A percentile compares a stretch with the other conserved stretches of the same genome.
phyloP scores from a whole-genome alignment of 1,140 invertebrate species.

The Cylas formicarius region DNA sequence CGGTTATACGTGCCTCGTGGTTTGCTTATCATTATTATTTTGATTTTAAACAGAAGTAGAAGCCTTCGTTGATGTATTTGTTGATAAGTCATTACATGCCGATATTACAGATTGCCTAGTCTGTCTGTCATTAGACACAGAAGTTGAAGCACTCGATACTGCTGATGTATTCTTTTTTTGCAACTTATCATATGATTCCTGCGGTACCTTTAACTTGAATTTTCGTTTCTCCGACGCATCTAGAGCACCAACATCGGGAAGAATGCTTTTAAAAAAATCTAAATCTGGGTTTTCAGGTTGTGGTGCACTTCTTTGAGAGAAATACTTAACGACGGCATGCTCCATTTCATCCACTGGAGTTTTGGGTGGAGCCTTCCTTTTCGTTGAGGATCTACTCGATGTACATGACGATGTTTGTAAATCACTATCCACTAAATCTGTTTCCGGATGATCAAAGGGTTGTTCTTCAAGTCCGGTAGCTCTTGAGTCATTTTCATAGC shows the following conservation, averaged over 20 bases:
- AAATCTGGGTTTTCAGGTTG: slow-evolving; percentile 7
- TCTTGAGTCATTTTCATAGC: slow-evolving; percentile 15
- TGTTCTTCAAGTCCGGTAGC: slow-evolving; percentile 7
- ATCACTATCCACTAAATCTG: slow-evolving; percentile 6
- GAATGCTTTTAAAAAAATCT: slow-evolving; percentile 13
- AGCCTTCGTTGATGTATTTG: too few relatives aligned
- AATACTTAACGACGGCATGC: slow-evolving; percentile 6
- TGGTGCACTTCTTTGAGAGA: slow-evolving; percentile 8
- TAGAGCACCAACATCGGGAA: too few relatives aligned
- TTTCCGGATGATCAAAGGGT: slow-evolving; percentile 9
- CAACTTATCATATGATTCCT: slow-evolving; percentile 5
- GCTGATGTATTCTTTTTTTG: slow-evolving; percentile 9
- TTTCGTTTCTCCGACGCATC: too few relatives aligned
- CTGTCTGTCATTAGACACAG: not conserved
- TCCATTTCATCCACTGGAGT: slow-evolving; percentile 2
- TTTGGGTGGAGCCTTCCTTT: not conserved
- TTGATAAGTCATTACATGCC: not conserved
- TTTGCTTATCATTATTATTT: too few relatives aligned
- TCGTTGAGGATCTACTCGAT: slow-evolving; percentile 10
- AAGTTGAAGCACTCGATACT: not conserved
- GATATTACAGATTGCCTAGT: not conserved
- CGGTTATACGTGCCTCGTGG: too few relatives aligned
- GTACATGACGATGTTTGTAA: slow-evolving; percentile 7
- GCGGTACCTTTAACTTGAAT: slow-evolving; percentile 2
- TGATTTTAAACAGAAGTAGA: too few relatives aligned